These are phyloP conservation scores for Cerceris rybyensis DNA, from an alignment of 2,888 invertebrate species.

Conservation along the genomic window DNA sequence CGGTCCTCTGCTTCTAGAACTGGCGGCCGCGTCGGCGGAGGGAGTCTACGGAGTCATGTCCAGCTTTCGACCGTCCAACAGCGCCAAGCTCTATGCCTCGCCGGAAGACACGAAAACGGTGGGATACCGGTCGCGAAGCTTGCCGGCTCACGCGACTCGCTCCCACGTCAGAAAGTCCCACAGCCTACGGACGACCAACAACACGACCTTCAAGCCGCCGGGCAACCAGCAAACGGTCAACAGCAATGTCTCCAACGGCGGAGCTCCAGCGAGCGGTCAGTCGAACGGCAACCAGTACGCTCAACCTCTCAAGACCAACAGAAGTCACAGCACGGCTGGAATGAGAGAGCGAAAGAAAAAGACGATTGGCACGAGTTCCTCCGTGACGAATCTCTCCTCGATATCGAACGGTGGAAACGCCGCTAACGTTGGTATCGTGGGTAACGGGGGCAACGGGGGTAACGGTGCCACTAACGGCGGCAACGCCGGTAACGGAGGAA, in stretches of 20 bases:
- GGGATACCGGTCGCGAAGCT: constrained; percentile 85
- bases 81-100: constrained; percentile 93
- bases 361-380: constrained; percentile 78
- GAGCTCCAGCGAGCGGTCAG: constrained; percentile 63
- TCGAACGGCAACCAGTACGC: constrained; percentile 83
- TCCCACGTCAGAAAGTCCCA: constrained; percentile 85
- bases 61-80: constrained; percentile 94
- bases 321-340: constrained; percentile 78
- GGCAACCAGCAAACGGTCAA: constrained; percentile 46
- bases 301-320: constrained; percentile 83
- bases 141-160: constrained; percentile 83
- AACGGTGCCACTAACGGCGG: constrained; percentile 28
- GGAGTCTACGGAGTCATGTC: constrained; percentile 87
- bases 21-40: constrained; percentile 78
- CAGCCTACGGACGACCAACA: constrained; percentile 84
- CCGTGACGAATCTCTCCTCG: constrained; percentile 79
- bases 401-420: constrained; percentile 53
- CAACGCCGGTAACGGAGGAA: constrained; percentile 55
- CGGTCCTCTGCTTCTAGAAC: constrained; percentile 72
- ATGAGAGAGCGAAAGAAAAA: constrained; percentile 81
- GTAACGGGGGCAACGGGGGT: too few species aligned
- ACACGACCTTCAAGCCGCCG: constrained; percentile 81
- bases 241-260: constrained; percentile 46
- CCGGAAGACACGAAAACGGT: constrained; percentile 92
- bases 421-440: too few species aligned